Percentiles rank a stretch among this genome's conserved stretches.
These are phyloP conservation scores for Hemichromis elongatus DNA, from an alignment of 2,113 vertebrate genomes.

Conservation along the genomic window DNA sequence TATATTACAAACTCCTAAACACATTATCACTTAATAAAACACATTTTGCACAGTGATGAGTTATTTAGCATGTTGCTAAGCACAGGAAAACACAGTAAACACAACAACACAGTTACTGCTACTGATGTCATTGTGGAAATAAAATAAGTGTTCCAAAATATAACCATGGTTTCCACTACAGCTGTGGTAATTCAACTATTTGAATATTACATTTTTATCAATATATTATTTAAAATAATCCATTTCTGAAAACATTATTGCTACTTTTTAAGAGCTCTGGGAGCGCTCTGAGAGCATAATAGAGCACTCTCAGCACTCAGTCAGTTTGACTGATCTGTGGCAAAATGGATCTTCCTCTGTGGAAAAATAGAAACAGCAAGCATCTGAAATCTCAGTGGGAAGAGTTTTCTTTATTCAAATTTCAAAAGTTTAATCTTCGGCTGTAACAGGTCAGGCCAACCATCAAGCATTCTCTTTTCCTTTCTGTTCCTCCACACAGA, in stretches of 20 bases:
- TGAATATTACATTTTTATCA: background rate
- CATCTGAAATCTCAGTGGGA: constrained; percentile 4
- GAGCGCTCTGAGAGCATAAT: background rate
- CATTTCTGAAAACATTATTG: background rate
- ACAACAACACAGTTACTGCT: background rate
- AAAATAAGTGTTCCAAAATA: background rate
- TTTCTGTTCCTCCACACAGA: background rate
- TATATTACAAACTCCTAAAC: background rate
- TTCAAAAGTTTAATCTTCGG: constrained; percentile 1
- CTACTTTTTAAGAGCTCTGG: background rate
- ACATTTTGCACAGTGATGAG: background rate
- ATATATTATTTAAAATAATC: background rate
- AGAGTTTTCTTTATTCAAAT: background rate
- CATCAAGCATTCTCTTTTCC: constrained; percentile 10
- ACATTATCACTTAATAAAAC: background rate
- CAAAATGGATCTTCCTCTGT: constrained; percentile 13
- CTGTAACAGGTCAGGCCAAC: constrained; percentile 15
- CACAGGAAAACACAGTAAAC: background rate
- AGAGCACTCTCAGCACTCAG: background rate
- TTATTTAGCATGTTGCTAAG: background rate
- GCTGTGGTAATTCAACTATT: background rate
- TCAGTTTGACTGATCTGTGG: constrained; percentile 17
- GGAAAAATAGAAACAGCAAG: constrained; percentile 28
- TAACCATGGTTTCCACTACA: background rate
- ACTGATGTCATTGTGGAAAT: background rate